phyloP scores from a whole-genome alignment of 2,797 vertebrate genomes.

The Acridotheres tristis region DNA sequence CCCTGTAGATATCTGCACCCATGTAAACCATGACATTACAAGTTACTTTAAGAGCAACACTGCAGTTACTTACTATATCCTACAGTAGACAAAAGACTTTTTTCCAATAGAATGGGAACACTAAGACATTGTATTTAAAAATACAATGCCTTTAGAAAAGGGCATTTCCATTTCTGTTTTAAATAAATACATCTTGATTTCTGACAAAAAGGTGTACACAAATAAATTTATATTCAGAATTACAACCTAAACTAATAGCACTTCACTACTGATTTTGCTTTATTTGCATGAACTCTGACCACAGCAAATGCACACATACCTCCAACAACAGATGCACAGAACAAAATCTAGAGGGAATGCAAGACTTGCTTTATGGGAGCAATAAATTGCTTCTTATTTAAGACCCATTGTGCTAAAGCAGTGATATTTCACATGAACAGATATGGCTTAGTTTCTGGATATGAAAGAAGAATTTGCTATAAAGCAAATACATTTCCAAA shows the following conservation, averaged over 20 bases:
- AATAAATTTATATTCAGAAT: not conserved
- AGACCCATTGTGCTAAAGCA: not conserved
- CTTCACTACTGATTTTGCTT: not conserved
- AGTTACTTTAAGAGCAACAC: not conserved
- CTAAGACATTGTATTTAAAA: not conserved
- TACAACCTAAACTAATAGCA: not conserved
- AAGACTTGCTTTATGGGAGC: not conserved
- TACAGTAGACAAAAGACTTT: not conserved
- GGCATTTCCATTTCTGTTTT: not conserved
- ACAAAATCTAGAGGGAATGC: not conserved
- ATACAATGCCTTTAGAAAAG: not conserved
- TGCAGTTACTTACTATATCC: not conserved
- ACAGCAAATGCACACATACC: not conserved
- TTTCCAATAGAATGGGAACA: not conserved
- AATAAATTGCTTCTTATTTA: not conserved
- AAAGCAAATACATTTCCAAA: not conserved
- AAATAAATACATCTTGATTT: not conserved
- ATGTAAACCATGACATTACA: fast-evolving
- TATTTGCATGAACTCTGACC: not conserved
- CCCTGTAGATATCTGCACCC: not conserved
- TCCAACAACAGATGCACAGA: not conserved
- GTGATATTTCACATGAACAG: not conserved
- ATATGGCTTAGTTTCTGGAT: not conserved
- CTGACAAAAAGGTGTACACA: not conserved
- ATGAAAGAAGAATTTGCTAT: not conserved